Percentiles rank a stretch among this genome's conserved stretches.
phyloP scores from a whole-genome alignment of 2,113 vertebrate species.

The Microtus montanus region DNA sequence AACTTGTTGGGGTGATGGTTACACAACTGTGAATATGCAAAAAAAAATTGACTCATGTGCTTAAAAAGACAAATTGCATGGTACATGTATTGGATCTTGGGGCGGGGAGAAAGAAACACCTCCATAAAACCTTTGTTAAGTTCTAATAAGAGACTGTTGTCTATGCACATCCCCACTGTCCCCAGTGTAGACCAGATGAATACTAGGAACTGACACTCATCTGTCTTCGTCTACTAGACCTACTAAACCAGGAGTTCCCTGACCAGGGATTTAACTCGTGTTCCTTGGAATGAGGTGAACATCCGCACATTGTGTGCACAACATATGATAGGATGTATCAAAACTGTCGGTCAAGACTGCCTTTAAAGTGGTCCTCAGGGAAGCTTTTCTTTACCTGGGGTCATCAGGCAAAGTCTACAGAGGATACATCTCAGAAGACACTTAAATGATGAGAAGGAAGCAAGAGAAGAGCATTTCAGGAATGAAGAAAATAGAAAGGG shows the following conservation, averaged over 20 bases:
- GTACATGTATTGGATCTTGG: not conserved
- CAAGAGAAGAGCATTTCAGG: not conserved
- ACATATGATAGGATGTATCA: not conserved
- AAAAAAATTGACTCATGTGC: not conserved
- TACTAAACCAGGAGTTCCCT: not conserved
- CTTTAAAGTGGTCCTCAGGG: not conserved
- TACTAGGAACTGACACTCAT: not conserved
- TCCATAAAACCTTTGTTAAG: slow-evolving; percentile 16
- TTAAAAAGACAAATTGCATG: not conserved
- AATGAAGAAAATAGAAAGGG: slow-evolving; percentile 14
- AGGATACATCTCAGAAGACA: not conserved
- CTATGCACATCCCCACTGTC: not conserved
- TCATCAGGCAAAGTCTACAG: not conserved
- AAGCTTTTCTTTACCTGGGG: not conserved
- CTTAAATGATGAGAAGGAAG: not conserved
- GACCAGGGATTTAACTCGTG: not conserved
- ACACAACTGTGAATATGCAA: not conserved
- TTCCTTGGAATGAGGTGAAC: not conserved
- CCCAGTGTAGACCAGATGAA: not conserved
- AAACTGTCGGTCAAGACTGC: not conserved
- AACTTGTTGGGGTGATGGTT: not conserved
- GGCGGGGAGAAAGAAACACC: not conserved
- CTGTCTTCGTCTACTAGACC: slow-evolving; percentile 3
- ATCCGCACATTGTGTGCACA: not conserved
- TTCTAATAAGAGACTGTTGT: not conserved